Percentiles rank a stretch among this genome's conserved stretches.
phyloP scores from a whole-genome alignment of 2,888 invertebrate species.

The Drosophila monieri region DNA sequence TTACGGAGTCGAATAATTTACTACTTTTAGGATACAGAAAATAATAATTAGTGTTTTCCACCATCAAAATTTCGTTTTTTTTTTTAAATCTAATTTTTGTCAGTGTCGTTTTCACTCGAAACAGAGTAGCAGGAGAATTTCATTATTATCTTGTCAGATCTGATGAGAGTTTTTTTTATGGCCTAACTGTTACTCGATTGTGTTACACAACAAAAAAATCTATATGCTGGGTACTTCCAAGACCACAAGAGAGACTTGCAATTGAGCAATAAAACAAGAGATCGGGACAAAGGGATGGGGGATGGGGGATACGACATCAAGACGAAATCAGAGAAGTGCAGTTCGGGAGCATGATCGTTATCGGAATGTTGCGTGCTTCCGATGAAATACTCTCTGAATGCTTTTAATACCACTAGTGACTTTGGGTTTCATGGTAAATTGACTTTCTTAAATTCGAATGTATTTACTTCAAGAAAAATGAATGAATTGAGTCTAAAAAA shows the following conservation, averaged over 20 bases:
- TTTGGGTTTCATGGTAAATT: constrained; percentile 13
- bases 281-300: constrained; percentile 4
- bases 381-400: constrained; percentile 52
- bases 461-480: constrained; percentile 10
- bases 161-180: constrained; percentile 61
- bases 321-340: constrained; percentile 58
- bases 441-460: constrained; percentile 29
- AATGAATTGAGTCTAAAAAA: background rate
- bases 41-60: too few relatives aligned
- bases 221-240: constrained; percentile 31
- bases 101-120: constrained; percentile 3
- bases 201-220: constrained; percentile 69
- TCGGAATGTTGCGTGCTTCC: constrained; percentile 68
- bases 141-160: constrained; percentile 71
- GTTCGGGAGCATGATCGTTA: constrained; percentile 66
- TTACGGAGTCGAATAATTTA: too few relatives aligned
- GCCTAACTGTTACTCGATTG: constrained; percentile 72
- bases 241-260: constrained; percentile 65
- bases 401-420: background rate
- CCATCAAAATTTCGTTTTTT: background rate
- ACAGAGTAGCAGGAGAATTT: constrained; percentile 66
- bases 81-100: background rate
- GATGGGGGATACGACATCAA: constrained; percentile 21
- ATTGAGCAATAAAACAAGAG: constrained; percentile 77
- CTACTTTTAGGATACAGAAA: too few relatives aligned